Evolutionary conservation across 2,888 invertebrate genomes (phyloP).

Genomic region (Lasiommata megera): DNA sequence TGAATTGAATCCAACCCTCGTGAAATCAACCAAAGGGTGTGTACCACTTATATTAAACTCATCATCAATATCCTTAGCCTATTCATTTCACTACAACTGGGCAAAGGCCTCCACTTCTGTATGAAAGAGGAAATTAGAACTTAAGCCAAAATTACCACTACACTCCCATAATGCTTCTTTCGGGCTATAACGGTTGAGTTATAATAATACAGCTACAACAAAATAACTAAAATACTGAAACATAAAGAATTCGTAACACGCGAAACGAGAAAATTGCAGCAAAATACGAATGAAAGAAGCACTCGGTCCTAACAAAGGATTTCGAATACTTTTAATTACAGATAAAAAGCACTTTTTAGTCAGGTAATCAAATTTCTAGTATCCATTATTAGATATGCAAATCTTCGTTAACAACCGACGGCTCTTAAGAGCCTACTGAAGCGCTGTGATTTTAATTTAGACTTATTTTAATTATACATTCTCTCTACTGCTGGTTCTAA

Average conservation of each 20-base stretch:
- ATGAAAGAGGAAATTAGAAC: too few species aligned
- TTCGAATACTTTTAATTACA: slow-evolving; percentile 63
- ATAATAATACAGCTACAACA: too few species aligned
- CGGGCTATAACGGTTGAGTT: too few species aligned
- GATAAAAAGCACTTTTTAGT: slow-evolving; percentile 58
- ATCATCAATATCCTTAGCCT: too few species aligned
- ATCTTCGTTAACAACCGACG: slow-evolving; percentile 41
- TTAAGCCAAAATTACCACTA: too few species aligned
- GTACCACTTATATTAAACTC: too few species aligned
- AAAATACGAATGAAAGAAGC: slow-evolving; percentile 34
- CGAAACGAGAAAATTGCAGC: slow-evolving; percentile 12
- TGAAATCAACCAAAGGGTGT: too few species aligned
- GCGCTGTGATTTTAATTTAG: slow-evolving; percentile 18
- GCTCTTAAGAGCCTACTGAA: slow-evolving; percentile 22
- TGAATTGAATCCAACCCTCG: too few species aligned
- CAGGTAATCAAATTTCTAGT: slow-evolving; percentile 54
- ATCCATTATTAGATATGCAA: slow-evolving; percentile 63
- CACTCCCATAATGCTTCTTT: too few species aligned
- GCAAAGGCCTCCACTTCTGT: too few species aligned
- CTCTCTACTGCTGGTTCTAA: too few species aligned
- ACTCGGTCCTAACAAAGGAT: slow-evolving; percentile 55
- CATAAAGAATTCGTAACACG: background rate
- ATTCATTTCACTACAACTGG: too few species aligned
- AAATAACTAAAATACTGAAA: slow-evolving; percentile 3
- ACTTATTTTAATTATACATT: slow-evolving; percentile 12